Evolutionary conservation across 2,797 vertebrate genomes (phyloP), one percentile per base, ranked within the genome.

Genomic region (Melopsittacus undulatus): DNA sequence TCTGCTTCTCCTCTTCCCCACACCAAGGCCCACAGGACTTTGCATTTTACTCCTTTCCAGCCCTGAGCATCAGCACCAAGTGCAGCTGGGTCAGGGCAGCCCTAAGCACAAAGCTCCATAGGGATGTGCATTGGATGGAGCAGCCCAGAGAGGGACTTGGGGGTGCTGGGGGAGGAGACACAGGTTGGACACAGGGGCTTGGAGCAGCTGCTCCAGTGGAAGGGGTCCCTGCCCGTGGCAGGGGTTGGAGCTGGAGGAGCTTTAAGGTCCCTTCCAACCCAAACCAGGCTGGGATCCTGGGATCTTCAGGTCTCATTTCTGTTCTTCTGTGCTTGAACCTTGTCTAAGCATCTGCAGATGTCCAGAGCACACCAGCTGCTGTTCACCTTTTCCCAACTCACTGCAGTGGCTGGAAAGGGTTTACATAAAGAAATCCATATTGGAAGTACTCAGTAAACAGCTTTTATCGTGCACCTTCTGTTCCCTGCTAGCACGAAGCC

Each of bases 351-450:
- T 16, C 12, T 63, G 48, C 38, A 81, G 51, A 52, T 70, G 29
- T 2, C n/a, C 22, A 5, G 13, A 8, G 5, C 0, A 0, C 3
- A 7, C 8, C 7, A 73, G 81, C 52, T 89, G 56, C 59, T 42
- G 2, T 13, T 49, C 21, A 81, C 48, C 75, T 67, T 29, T 40
- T 43, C 6, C 62, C 78, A 87, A 2, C n/a, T 45, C 32, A 4
- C 40, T 77, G 56, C 51, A 83, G 69, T 2, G 38, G 22, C 45
- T 51, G n/a, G 4, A 48, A 70, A 75, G 34, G 34, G 38, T 49
- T 67, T 63, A 34, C 45, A 56, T 14, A 20, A 30, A 70, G 27
- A 32, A 11, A 69, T 48, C 62, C 51, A 26, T 13, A 6, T 0
- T 34, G 57, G 38, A 63, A 11, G 30, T 15, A 2, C 30, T 10